Conservation (phyloP, 2,888 invertebrate genomes). For the Drosophila prolongata region DNA sequence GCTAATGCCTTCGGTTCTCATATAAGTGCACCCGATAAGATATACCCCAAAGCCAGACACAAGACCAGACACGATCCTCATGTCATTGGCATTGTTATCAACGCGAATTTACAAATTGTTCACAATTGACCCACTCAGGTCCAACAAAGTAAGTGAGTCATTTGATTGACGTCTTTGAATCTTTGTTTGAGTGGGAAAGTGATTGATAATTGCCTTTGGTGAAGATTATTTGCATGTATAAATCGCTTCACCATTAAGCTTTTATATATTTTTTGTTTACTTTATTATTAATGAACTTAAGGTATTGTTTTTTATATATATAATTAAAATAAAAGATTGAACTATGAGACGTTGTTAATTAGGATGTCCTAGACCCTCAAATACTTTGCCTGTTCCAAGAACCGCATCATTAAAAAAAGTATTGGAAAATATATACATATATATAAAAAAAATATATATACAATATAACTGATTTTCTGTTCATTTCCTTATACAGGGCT, state of each 20-base stretch:
- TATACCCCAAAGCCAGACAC: slow-evolving; percentile 24
- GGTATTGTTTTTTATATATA: no score
- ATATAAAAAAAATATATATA: no score
- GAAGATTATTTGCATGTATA: not conserved
- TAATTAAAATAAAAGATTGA: no score
- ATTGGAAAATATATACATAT: no score
- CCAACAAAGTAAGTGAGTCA: slow-evolving; percentile 21
- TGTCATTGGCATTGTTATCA: slow-evolving; percentile 43
- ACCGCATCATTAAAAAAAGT: no score
- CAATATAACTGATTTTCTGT: no score
- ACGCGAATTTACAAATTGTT: slow-evolving; percentile 33
- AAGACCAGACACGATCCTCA: slow-evolving; percentile 26
- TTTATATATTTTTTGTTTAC: no score
- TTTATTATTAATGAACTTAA: no score
- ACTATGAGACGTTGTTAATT: no score
- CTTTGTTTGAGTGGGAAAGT: slow-evolving; percentile 3
- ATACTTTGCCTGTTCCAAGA: no score
- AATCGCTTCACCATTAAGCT: not conserved
- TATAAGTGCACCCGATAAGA: slow-evolving; percentile 32
- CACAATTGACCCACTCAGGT: slow-evolving; percentile 35
- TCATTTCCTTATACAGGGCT: no score
- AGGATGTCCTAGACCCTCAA: no score
- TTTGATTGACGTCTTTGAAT: slow-evolving; percentile 5
- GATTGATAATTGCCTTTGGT: not conserved
- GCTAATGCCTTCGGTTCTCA: not conserved